Conservation (phyloP, 2,888 invertebrate genomes). For the Nemoura dubitans region DNA sequence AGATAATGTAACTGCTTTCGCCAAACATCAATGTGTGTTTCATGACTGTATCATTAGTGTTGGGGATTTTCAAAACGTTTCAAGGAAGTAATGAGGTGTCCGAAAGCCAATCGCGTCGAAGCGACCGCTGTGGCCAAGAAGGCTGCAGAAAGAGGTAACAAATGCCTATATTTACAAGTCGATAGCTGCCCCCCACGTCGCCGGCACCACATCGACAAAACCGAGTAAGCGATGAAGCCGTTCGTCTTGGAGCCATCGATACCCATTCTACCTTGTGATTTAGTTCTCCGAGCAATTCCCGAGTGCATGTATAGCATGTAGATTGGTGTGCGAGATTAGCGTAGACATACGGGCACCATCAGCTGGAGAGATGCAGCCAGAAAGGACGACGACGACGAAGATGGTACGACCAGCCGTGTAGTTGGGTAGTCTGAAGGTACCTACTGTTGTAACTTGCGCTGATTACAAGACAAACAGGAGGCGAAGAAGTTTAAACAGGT, state of each 20-base stretch:
- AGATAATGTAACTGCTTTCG: background rate
- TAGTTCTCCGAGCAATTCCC: background rate
- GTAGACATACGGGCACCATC: background rate
- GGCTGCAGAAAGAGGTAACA: no score
- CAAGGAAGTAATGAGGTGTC: background rate
- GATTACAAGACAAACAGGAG: slow-evolving; percentile 43
- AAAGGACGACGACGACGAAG: background rate
- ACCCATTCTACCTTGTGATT: background rate
- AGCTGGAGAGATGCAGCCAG: background rate
- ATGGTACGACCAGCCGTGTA: background rate
- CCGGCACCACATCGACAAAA: background rate
- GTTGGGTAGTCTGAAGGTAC: background rate
- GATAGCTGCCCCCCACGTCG: background rate
- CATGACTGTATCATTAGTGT: no score
- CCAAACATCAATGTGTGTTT: background rate
- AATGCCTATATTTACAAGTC: background rate
- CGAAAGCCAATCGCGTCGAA: background rate
- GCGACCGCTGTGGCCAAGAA: background rate
- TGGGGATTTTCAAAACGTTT: background rate
- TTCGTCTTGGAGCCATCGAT: background rate
- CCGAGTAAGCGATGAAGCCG: background rate
- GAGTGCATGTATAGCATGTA: background rate
- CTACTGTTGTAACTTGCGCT: slow-evolving; percentile 19
- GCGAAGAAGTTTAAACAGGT: slow-evolving; percentile 44
- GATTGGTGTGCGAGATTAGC: slow-evolving; percentile 14